Conservation (phyloP, 2,888 invertebrate genomes). For the Leuctra nigra region DNA sequence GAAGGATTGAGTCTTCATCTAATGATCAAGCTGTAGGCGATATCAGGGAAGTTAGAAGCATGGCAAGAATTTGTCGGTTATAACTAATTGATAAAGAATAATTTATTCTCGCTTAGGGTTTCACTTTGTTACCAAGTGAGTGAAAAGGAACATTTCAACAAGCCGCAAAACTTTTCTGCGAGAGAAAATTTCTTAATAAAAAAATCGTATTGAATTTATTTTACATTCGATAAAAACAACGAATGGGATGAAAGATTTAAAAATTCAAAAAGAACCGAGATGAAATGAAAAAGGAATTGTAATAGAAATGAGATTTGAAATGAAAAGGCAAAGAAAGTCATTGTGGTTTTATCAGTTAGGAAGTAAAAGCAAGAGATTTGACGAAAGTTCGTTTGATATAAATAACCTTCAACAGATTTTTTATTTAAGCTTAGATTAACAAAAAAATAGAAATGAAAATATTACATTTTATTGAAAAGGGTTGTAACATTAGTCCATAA, state of each 20-base stretch:
- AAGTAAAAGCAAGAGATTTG: not conserved
- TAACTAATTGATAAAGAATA: no score
- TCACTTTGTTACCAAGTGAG: no score
- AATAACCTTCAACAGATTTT: no score
- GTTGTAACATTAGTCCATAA: no score
- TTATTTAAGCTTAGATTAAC: no score
- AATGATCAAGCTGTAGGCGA: no score
- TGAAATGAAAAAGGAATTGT: constrained; percentile 9
- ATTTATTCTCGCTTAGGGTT: no score
- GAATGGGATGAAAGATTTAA: constrained; percentile 5
- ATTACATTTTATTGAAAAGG: no score
- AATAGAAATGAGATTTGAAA: constrained; percentile 7
- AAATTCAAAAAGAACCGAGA: constrained; percentile 2
- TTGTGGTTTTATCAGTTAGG: not conserved
- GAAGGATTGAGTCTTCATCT: no score
- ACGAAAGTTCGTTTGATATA: not conserved
- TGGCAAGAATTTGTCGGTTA: no score
- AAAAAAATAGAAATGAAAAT: no score
- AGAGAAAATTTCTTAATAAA: not conserved
- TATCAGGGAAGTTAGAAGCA: no score
- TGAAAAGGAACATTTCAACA: not conserved
- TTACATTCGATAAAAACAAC: constrained; percentile 5
- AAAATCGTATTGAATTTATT: constrained; percentile 9
- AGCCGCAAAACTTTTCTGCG: not conserved
- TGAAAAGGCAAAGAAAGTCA: constrained; percentile 1